Conservation (phyloP, 2,797 vertebrate species). For the Melanotaenia boesemani region DNA sequence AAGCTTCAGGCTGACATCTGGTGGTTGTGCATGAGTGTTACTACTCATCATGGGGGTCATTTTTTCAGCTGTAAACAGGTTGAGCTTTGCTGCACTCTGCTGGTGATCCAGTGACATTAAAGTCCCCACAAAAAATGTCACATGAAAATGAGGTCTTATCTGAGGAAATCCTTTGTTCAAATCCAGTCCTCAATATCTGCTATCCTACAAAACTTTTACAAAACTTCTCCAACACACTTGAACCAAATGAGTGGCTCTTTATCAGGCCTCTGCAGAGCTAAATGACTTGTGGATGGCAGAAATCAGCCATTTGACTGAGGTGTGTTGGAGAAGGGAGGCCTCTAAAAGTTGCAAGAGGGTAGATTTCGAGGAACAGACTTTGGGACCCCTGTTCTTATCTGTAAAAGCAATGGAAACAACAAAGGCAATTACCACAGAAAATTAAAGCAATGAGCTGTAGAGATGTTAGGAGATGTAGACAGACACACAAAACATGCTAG, state of each 20-base stretch:
- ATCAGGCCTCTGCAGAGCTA: too few species aligned
- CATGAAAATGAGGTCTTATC: too few species aligned
- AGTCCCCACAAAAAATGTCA: neutral
- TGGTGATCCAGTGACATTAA: constrained; percentile 12
- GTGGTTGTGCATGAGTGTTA: constrained; percentile 11
- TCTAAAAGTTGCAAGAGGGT: too few species aligned
- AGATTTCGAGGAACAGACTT: too few species aligned
- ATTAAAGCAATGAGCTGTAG: neutral
- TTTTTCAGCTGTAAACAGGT: neutral
- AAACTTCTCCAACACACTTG: too few species aligned
- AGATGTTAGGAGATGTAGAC: neutral
- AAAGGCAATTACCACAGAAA: neutral
- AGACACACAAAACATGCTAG: constrained; percentile 11
- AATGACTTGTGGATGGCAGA: too few species aligned
- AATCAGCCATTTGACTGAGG: too few species aligned
- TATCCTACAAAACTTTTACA: too few species aligned
- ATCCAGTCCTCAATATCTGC: too few species aligned
- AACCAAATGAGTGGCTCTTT: too few species aligned
- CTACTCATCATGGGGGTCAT: neutral
- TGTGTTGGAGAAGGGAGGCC: too few species aligned
- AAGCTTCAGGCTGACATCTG: constrained; percentile 45
- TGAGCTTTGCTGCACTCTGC: constrained; percentile 49
- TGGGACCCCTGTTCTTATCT: neutral
- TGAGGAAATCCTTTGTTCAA: too few species aligned
- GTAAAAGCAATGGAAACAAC: neutral